Evolutionary conservation across 2,797 vertebrate genomes (phyloP), one percentile per base, ranked within the genome.

Genomic region (Gymnocypris eckloni): DNA sequence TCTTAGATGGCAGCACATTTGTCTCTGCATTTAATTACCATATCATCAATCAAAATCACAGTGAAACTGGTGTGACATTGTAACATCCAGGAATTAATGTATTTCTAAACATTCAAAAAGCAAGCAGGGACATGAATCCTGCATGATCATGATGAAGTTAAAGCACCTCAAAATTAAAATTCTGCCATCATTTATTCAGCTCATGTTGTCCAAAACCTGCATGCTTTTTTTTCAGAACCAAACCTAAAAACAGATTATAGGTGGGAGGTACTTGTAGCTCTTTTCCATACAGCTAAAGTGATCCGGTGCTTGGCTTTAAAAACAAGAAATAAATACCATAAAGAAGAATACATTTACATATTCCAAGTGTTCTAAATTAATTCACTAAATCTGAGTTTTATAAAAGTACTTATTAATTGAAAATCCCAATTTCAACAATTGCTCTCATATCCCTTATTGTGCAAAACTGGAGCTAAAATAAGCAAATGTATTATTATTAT

Each of bases 21-120:
- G 25, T 85, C 76, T 79, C 75, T 79, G 76, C 66, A 48, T 71
- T 50, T 28, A 37, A 59, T 71, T 71, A 61, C 75, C 39, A 85
- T 71, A 69, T 79, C 39, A 85, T 85, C 50, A 61, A 25, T 85
- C 50, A 85, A 79, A 61, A 84, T 84, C 75, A 15, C 73, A 56
- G 73, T 13, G 6, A 66, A 78, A 79, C 83, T 43, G 48, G 12
- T 45, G 6, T 77, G 73, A 41, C 82, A 45, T 78, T 78, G 48
- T 70, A 56, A 78, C 28, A 79, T 79, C 16, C n/a, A 78, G 50
- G 25, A 79, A 79, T 71, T 56, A 45, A 70, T 84, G 59, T 39
- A 83, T 50, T 54, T 39, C 39, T 22, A 56, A 50, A 79, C 66
- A 70, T 70, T 25, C n/a, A 59, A 77, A 69, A 41, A 28, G 61